Percentiles rank a stretch among this genome's conserved stretches.
These are phyloP conservation scores for Dynastes maya DNA, from an alignment of 2,888 invertebrate genomes.

Conservation along the genomic window DNA sequence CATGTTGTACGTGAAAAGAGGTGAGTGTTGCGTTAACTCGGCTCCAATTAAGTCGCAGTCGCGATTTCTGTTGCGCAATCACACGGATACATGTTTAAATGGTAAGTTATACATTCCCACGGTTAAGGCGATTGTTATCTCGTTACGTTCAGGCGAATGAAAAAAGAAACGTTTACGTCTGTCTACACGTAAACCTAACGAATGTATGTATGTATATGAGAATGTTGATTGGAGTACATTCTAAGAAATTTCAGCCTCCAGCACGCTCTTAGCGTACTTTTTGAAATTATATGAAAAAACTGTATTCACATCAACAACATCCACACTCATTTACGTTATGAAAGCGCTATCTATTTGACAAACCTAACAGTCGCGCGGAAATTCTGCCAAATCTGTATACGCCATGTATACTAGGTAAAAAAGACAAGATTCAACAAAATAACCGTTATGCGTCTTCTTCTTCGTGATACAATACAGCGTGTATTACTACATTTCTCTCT, in stretches of 20 bases:
- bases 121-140: conserved; percentile 53
- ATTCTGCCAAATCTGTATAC: too few species aligned
- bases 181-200: conserved; percentile 2
- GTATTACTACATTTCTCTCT: too few species aligned
- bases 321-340: too few species aligned
- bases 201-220: not conserved
- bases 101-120: conserved; percentile 52
- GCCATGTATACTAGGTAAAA: too few species aligned
- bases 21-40: conserved; percentile 40
- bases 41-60: conserved; percentile 48
- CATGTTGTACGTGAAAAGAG: conserved; percentile 35
- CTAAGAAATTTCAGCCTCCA: not conserved
- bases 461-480: too few species aligned
- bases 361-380: too few species aligned
- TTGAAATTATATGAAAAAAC: too few species aligned
- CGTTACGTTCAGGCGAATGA: conserved; percentile 41
- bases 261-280: too few species aligned
- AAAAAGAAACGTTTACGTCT: conserved; percentile 35
- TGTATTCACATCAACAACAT: too few species aligned
- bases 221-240: not conserved
- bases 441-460: too few species aligned
- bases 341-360: too few species aligned
- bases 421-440: too few species aligned
- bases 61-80: conserved; percentile 50
- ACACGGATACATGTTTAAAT: conserved; percentile 51